Conservation (phyloP, 2,888 invertebrate genomes). For the Lycophotia porphyrea region DNA sequence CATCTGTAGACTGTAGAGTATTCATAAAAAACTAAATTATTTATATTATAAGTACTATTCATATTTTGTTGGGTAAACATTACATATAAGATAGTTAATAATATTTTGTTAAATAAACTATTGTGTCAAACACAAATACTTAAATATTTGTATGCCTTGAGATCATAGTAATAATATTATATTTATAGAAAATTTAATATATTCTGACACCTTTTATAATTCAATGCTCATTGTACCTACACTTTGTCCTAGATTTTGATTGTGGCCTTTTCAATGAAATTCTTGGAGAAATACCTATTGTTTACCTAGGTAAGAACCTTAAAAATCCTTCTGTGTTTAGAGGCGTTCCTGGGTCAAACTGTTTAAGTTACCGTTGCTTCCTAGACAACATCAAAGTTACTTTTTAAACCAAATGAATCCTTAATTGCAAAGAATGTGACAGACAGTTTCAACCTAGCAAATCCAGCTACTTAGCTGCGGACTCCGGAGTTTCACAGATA, state of each 20-base stretch:
- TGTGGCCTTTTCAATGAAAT: neutral
- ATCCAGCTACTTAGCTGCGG: neutral
- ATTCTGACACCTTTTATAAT: neutral
- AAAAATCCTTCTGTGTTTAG: neutral
- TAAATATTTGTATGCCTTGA: slow-evolving; percentile 9
- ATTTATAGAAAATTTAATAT: slow-evolving; percentile 16
- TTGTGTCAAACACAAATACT: slow-evolving; percentile 30
- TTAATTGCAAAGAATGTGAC: neutral
- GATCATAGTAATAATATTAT: neutral
- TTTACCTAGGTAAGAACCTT: neutral
- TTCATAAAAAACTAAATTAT: neutral
- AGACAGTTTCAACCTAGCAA: neutral
- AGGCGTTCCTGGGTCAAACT: no score
- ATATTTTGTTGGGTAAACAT: slow-evolving; percentile 30
- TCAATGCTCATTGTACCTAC: neutral
- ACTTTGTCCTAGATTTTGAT: neutral
- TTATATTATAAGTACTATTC: neutral
- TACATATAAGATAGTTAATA: neutral
- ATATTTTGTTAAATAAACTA: neutral
- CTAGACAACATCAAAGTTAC: neutral
- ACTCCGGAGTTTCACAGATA: neutral
- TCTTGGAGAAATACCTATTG: neutral
- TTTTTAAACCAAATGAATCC: neutral
- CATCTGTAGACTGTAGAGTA: neutral
- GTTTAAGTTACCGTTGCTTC: neutral